Evolutionary conservation across 2,888 invertebrate species (phyloP).

Genomic region (Allygus modestus): DNA sequence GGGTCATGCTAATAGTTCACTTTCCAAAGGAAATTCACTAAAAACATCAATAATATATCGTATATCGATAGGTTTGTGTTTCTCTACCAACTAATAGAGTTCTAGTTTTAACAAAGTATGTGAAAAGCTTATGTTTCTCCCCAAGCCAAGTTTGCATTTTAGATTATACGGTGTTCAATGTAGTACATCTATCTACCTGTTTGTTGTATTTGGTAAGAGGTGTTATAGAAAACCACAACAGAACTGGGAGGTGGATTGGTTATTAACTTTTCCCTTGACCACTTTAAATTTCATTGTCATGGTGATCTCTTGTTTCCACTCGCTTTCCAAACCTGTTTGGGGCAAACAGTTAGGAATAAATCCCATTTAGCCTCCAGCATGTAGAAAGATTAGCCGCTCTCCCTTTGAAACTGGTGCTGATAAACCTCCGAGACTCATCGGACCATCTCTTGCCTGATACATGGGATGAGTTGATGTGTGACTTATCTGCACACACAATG

Average conservation of each 20-base stretch:
- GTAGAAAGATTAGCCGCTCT: slow-evolving; percentile 22
- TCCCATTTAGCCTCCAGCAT: slow-evolving; percentile 40
- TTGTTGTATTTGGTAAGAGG: slow-evolving; percentile 16
- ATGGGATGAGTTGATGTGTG: no score
- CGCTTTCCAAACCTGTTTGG: slow-evolving; percentile 31
- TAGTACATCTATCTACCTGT: slow-evolving; percentile 20
- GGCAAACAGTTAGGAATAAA: slow-evolving; percentile 44
- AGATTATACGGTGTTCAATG: neutral
- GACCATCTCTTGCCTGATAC: no score
- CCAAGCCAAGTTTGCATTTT: neutral
- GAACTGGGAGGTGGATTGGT: slow-evolving; percentile 36
- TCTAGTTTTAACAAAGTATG: neutral
- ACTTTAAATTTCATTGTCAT: slow-evolving; percentile 38
- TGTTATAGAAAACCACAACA: slow-evolving; percentile 23
- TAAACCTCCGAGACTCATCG: no score
- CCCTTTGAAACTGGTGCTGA: neutral
- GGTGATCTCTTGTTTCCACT: slow-evolving; percentile 32
- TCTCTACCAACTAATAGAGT: neutral
- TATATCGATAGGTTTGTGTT: slow-evolving; percentile 2
- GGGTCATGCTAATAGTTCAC: no score
- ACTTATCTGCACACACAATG: no score
- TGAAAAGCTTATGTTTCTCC: neutral
- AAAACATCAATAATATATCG: no score
- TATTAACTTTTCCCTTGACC: slow-evolving; percentile 2
- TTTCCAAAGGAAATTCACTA: no score